phyloP scores from a whole-genome alignment of 2,797 vertebrate species.

The Enoplosus armatus region DNA sequence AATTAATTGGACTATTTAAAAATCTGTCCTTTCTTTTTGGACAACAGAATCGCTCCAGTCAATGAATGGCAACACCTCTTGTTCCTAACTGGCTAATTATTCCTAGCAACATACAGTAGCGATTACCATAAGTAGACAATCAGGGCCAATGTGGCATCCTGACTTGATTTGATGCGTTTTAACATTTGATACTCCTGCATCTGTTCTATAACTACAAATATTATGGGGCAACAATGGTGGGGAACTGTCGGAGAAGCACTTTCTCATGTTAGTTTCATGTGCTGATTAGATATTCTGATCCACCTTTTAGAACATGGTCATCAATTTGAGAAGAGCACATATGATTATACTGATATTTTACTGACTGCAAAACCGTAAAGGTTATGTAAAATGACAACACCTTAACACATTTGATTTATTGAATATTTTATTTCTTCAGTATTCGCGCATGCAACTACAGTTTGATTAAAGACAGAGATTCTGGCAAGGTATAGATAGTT shows the following conservation, averaged over 20 bases:
- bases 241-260: neutral
- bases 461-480: neutral
- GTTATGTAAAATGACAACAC: neutral
- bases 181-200: constrained; percentile 20
- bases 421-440: neutral
- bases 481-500: neutral
- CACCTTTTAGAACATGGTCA: neutral
- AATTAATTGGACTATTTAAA: neutral
- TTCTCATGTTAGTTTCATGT: constrained; percentile 18
- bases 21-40: neutral
- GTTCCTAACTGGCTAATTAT: neutral
- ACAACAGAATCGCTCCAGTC: neutral
- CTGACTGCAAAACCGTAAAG: neutral
- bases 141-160: neutral
- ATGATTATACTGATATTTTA: neutral
- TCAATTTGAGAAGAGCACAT: neutral
- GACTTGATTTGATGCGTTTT: constrained; percentile 23
- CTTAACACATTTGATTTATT: neutral
- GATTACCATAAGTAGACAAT: neutral
- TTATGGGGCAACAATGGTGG: neutral
- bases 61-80: neutral
- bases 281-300: constrained; percentile 16
- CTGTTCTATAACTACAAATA: constrained; percentile 5
- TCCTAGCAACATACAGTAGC: neutral
- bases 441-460: neutral